These are phyloP conservation scores for Spinibarbus caldwelli DNA, from an alignment of 2,797 vertebrate genomes.

Conservation along the genomic window DNA sequence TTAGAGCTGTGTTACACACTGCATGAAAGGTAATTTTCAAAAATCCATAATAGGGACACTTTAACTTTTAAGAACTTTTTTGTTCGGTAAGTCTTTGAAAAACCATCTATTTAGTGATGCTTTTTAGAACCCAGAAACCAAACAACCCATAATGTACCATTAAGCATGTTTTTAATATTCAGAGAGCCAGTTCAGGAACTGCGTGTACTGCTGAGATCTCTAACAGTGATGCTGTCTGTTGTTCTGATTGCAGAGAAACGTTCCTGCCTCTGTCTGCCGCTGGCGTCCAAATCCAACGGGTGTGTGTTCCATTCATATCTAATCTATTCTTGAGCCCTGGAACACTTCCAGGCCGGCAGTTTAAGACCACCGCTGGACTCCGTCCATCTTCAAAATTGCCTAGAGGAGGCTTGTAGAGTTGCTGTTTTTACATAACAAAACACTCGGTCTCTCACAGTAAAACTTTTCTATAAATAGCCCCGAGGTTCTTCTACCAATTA, in stretches of 20 bases:
- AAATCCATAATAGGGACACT: too few species aligned
- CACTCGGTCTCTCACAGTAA: constrained; percentile 35
- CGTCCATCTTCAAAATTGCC: constrained; percentile 64
- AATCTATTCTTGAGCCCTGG: constrained; percentile 57
- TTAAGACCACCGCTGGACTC: constrained; percentile 56
- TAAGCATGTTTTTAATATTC: constrained; percentile 7
- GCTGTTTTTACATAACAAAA: constrained; percentile 44
- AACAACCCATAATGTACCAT: not conserved
- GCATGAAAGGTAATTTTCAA: too few species aligned
- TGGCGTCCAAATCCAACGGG: constrained; percentile 78
- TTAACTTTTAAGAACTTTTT: not conserved
- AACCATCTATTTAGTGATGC: not conserved
- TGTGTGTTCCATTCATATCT: constrained; percentile 59
- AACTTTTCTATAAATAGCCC: constrained; percentile 45
- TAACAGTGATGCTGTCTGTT: constrained; percentile 48
- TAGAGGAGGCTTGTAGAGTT: constrained; percentile 44
- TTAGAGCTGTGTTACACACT: too few species aligned
- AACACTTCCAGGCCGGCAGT: constrained; percentile 55
- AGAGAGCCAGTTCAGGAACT: not conserved
- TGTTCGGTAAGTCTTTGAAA: not conserved
- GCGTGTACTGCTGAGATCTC: constrained; percentile 29
- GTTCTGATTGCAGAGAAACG: constrained; percentile 78
- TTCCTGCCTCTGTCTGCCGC: constrained; percentile 81
- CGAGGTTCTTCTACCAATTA: constrained; percentile 45
- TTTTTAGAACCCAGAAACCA: not conserved